These are phyloP conservation scores for Labrus mixtus DNA, from an alignment of 2,113 vertebrate species.

Conservation along the genomic window DNA sequence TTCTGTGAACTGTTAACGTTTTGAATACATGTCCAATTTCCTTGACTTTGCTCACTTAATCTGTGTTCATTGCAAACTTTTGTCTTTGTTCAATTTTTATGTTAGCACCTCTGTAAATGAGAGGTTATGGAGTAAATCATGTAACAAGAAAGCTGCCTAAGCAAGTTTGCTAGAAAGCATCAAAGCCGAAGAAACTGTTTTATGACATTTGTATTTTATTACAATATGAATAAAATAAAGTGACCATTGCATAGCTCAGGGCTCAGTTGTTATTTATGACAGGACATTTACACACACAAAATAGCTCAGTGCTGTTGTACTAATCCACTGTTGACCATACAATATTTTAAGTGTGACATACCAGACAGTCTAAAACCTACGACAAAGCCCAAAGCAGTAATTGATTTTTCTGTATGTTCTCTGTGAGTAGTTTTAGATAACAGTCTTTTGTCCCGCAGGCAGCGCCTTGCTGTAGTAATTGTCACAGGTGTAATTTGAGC, in stretches of 20 bases:
- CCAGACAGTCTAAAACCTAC: conserved; percentile 60
- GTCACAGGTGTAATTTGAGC: conserved; percentile 80
- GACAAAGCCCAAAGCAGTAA: conserved; percentile 65
- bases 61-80: not conserved
- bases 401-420: conserved; percentile 68
- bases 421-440: conserved; percentile 74
- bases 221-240: not conserved
- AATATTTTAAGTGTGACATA: conserved; percentile 52
- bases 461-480: conserved; percentile 70
- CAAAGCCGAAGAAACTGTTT: not conserved
- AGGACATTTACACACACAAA: conserved; percentile 42
- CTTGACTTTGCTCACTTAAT: too few relatives aligned
- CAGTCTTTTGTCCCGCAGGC: conserved; percentile 69
- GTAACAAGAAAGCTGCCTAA: not conserved
- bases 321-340: conserved; percentile 55
- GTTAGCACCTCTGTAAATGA: not conserved
- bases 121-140: not conserved
- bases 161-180: not conserved
- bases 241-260: not conserved
- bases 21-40: too few relatives aligned
- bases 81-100: not conserved
- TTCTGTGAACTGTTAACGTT: not conserved
- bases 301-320: conserved; percentile 25
- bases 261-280: conserved; percentile 32
- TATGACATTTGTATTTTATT: not conserved